Evolutionary conservation across 2,113 vertebrate genomes (phyloP).

Genomic region (Zeus faber): DNA sequence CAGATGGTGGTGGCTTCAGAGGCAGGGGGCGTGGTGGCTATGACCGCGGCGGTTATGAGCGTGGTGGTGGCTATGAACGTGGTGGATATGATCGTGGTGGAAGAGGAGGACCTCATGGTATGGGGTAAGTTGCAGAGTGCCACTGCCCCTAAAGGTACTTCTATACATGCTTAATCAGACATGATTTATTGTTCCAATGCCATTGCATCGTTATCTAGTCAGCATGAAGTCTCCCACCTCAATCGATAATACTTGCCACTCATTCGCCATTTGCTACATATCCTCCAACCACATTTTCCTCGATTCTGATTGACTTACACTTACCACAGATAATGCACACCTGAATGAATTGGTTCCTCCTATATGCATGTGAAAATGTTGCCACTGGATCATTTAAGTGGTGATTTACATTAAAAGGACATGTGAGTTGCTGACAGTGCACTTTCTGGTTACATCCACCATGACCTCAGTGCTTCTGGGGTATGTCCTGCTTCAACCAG

Average conservation of each 20-base stretch:
- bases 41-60: slow-evolving; percentile 59
- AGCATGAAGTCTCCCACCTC: too few species aligned
- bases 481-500: neutral
- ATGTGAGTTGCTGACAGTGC: too few species aligned
- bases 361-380: neutral
- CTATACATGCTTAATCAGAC: slow-evolving; percentile 29
- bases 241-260: too few species aligned
- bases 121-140: slow-evolving; percentile 80
- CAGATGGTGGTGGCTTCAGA: slow-evolving; percentile 72
- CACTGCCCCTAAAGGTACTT: slow-evolving; percentile 67
- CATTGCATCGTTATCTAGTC: slow-evolving; percentile 25
- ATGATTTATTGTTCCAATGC: slow-evolving; percentile 18
- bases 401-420: neutral
- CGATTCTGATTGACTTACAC: too few species aligned
- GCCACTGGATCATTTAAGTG: slow-evolving; percentile 2
- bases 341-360: too few species aligned
- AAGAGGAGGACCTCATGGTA: slow-evolving; percentile 73
- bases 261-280: too few species aligned
- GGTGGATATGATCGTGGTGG: slow-evolving; percentile 61
- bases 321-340: too few species aligned
- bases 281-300: too few species aligned
- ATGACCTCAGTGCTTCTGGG: too few species aligned
- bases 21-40: slow-evolving; percentile 71
- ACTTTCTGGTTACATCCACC: too few species aligned
- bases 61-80: slow-evolving; percentile 52